A percentile compares a stretch with the other conserved stretches of the same genome.
Evolutionary conservation across 53 echinoderm and acorn worm genomes (phyloP).

Genomic region (Mesocentrotus franciscanus): DNA sequence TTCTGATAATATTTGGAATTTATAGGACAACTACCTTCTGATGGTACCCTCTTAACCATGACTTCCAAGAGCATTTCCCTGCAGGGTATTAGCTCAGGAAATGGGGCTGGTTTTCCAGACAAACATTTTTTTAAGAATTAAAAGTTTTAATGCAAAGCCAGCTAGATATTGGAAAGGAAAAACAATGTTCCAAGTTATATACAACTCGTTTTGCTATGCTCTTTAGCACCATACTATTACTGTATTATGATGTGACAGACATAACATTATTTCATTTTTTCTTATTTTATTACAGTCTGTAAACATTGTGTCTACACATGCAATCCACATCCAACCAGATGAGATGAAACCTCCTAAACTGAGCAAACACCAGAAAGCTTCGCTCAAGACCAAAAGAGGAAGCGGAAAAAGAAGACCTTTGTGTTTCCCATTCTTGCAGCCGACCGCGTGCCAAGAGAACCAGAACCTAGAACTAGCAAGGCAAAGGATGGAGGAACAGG

Average conservation of each 20-base stretch:
- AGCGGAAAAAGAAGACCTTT: slow-evolving; percentile 66
- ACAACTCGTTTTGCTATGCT: not conserved
- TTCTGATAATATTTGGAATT: too few species aligned
- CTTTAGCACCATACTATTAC: not conserved
- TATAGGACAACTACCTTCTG: too few species aligned
- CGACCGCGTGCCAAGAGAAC: slow-evolving; percentile 44
- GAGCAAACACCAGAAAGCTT: slow-evolving; percentile 63
- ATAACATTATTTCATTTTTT: not conserved
- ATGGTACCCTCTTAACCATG: too few species aligned
- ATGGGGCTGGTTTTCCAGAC: not conserved
- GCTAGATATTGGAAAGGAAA: not conserved
- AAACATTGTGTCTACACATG: slow-evolving; percentile 7
- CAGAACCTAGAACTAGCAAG: slow-evolving; percentile 59
- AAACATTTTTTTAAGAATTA: not conserved
- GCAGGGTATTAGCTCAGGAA: too few species aligned
- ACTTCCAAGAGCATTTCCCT: too few species aligned
- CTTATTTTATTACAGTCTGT: not conserved
- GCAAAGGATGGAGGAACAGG: slow-evolving; percentile 3
- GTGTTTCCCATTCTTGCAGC: slow-evolving; percentile 54
- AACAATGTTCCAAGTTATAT: not conserved
- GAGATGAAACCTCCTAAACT: slow-evolving; percentile 45
- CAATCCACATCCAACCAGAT: slow-evolving; percentile 42
- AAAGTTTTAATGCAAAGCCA: not conserved
- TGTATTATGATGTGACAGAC: too few species aligned
- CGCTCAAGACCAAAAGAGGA: slow-evolving; percentile 63